A percentile compares a stretch with the other conserved stretches of the same genome.
These are phyloP conservation scores for Dendrolimus punctatus DNA, from an alignment of 1,140 invertebrate species.

Conservation along the genomic window DNA sequence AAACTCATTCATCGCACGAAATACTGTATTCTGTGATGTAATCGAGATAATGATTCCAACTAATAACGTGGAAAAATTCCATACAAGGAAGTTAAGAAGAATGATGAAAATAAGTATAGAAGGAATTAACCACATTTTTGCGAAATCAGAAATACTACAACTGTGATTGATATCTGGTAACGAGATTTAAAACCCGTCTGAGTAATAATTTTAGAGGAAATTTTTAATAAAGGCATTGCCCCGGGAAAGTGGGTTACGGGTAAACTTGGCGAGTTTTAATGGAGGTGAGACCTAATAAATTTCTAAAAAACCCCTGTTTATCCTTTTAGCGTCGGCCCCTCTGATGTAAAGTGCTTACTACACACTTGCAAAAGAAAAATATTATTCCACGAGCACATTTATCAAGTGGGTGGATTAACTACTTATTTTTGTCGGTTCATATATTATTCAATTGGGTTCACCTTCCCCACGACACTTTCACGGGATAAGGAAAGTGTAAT, in stretches of 20 bases:
- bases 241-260: neutral
- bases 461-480: constrained; percentile 1
- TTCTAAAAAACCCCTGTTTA: neutral
- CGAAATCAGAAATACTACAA: too few species aligned
- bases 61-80: too few species aligned
- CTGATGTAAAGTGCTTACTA: neutral
- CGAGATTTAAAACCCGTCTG: too few species aligned
- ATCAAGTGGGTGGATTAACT: neutral
- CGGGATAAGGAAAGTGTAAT: constrained; percentile 1
- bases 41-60: too few species aligned
- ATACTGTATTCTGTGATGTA: too few species aligned
- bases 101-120: too few species aligned
- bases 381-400: neutral
- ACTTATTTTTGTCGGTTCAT: constrained; percentile 3
- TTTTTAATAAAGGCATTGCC: neutral
- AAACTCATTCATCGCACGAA: too few species aligned
- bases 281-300: constrained; percentile 1
- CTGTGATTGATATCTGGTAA: too few species aligned
- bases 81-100: too few species aligned
- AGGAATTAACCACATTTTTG: too few species aligned
- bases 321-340: constrained; percentile 1
- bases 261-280: constrained; percentile 1
- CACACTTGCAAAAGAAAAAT: neutral
- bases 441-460: constrained; percentile 3
- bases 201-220: neutral